Evolutionary conservation across 2,113 vertebrate species (phyloP).

Genomic region (Scartelaos histophorus): DNA sequence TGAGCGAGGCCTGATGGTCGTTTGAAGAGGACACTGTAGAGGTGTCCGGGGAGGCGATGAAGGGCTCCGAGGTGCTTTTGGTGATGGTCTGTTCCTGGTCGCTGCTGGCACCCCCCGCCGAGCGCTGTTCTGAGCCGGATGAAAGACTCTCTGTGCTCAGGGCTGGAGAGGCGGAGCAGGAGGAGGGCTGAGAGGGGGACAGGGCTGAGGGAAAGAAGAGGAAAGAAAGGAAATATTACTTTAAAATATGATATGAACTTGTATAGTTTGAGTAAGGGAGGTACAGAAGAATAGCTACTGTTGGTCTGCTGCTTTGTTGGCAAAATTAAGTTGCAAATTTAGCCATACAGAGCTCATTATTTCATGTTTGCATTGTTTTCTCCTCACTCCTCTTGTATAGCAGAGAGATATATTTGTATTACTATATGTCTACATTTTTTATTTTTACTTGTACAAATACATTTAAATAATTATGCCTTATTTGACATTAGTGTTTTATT

Average conservation of each 20-base stretch:
- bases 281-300: too few relatives aligned
- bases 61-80: constrained; percentile 86
- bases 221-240: background rate
- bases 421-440: too few relatives aligned
- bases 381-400: too few relatives aligned
- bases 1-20: constrained; percentile 43
- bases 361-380: too few relatives aligned
- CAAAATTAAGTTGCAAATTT: too few relatives aligned
- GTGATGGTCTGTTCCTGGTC: constrained; percentile 69
- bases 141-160: constrained; percentile 91
- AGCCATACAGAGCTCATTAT: too few relatives aligned
- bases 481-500: too few relatives aligned
- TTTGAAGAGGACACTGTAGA: constrained; percentile 43
- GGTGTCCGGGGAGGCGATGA: constrained; percentile 75
- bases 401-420: too few relatives aligned
- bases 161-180: constrained; percentile 89
- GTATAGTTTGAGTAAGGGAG: too few relatives aligned
- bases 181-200: constrained; percentile 84
- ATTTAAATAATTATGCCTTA: too few relatives aligned
- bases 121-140: constrained; percentile 77
- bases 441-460: too few relatives aligned
- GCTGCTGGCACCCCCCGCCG: constrained; percentile 38
- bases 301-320: too few relatives aligned
- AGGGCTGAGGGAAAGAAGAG: constrained; percentile 50
- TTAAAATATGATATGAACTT: constrained; percentile 1